Percentiles rank a stretch among this genome's conserved stretches.
Conservation (phyloP, 2,888 invertebrate genomes). For the Celastrina argiolus region DNA sequence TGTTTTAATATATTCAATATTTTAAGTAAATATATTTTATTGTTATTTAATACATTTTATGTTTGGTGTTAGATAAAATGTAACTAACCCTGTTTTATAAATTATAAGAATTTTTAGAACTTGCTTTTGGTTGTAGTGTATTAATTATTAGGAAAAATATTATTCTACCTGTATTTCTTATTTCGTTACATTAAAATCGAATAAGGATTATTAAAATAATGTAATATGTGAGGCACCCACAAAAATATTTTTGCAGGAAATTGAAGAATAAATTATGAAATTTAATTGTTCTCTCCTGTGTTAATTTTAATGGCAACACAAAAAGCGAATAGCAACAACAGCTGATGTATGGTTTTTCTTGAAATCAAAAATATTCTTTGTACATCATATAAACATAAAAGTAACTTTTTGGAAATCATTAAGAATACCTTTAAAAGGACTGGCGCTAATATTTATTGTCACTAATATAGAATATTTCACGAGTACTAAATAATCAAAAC, state of each 20-base stretch:
- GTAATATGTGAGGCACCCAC: background rate
- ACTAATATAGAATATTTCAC: too few species aligned
- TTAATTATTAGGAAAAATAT: background rate
- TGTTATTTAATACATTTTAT: conserved; percentile 1
- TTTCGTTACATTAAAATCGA: background rate
- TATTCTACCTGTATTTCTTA: background rate
- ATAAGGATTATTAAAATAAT: background rate
- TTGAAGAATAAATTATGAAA: background rate
- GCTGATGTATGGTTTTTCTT: too few species aligned
- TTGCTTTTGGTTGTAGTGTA: conserved; percentile 4
- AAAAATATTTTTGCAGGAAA: background rate
- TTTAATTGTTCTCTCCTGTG: background rate
- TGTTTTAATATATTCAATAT: conserved; percentile 21
- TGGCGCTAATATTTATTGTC: too few species aligned
- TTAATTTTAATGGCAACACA: background rate
- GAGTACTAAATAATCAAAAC: too few species aligned
- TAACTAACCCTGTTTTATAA: conserved; percentile 14
- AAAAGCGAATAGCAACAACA: too few species aligned
- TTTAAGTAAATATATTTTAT: conserved; percentile 23
- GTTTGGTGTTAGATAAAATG: conserved; percentile 10
- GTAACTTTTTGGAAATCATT: too few species aligned
- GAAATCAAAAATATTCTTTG: too few species aligned
- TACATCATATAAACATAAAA: too few species aligned
- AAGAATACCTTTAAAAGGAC: too few species aligned
- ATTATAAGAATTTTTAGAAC: conserved; percentile 12